phyloP scores from a whole-genome alignment of 2,888 invertebrate species.

The Himalopsyche kuldschensis region DNA sequence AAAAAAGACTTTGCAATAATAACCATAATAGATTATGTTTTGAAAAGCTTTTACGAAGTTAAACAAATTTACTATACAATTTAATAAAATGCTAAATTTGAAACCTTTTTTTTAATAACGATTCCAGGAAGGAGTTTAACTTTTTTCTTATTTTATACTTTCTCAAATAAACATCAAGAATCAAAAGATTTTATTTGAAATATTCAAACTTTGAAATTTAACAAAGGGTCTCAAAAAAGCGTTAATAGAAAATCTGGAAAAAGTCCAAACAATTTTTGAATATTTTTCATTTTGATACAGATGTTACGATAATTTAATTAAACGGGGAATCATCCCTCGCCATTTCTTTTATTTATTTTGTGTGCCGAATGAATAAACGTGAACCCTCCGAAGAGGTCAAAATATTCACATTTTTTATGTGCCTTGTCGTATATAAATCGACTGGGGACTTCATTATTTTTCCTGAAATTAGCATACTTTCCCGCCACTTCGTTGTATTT shows the following conservation, averaged over 20 bases:
- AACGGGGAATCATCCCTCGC: background rate
- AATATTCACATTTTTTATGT: background rate
- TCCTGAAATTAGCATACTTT: constrained; percentile 19
- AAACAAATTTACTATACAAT: too few species aligned
- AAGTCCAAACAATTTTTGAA: background rate
- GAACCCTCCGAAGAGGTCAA: background rate
- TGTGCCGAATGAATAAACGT: background rate
- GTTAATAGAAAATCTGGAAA: background rate
- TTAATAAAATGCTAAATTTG: too few species aligned
- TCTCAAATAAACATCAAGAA: background rate
- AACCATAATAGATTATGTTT: too few species aligned
- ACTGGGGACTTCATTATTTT: background rate
- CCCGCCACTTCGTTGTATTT: background rate
- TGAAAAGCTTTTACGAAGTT: too few species aligned
- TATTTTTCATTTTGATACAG: background rate
- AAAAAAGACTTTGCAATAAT: too few species aligned
- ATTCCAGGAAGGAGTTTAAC: too few species aligned
- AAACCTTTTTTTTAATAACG: too few species aligned
- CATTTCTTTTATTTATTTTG: background rate
- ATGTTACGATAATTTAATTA: background rate
- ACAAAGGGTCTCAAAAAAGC: background rate
- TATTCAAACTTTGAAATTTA: background rate
- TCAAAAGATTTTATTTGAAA: background rate
- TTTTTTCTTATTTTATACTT: background rate
- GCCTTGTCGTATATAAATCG: background rate